These are phyloP conservation scores for Dipus sagitta DNA, from an alignment of 2,797 vertebrate genomes.

Conservation along the genomic window DNA sequence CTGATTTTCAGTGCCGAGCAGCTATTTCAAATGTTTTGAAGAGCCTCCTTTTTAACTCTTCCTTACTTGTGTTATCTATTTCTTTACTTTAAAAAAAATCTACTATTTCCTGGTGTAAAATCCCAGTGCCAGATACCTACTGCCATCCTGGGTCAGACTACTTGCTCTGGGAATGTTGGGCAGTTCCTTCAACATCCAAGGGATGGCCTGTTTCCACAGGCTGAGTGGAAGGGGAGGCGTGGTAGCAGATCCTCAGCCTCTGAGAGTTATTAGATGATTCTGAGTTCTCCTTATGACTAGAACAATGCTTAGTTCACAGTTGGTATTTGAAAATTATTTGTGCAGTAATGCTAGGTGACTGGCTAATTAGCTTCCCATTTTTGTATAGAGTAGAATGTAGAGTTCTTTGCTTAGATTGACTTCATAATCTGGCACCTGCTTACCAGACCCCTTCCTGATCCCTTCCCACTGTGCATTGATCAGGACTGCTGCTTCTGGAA, in stretches of 20 bases:
- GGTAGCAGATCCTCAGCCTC: too few relatives aligned
- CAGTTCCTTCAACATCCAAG: not conserved
- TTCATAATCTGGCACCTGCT: not conserved
- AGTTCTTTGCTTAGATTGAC: rapidly evolving
- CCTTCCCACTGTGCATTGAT: not conserved
- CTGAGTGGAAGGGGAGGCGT: too few relatives aligned
- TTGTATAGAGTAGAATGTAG: too few relatives aligned
- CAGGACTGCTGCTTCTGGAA: not conserved
- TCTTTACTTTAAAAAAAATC: constrained; percentile 66
- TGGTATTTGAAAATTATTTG: too few relatives aligned
- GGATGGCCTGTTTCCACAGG: not conserved
- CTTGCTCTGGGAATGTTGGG: constrained; percentile 46
- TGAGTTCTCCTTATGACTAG: too few relatives aligned
- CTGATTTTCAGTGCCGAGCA: constrained; percentile 85
- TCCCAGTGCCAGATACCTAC: constrained; percentile 6
- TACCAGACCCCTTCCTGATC: not conserved
- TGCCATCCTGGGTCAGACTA: not conserved
- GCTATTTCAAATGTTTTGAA: constrained; percentile 86
- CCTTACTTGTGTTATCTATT: constrained; percentile 71
- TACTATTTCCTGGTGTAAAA: constrained; percentile 70
- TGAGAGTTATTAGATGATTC: too few relatives aligned
- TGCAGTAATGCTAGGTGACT: too few relatives aligned
- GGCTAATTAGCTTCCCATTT: too few relatives aligned
- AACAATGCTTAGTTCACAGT: too few relatives aligned
- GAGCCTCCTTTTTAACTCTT: constrained; percentile 82